Evolutionary conservation across 2,797 vertebrate genomes (phyloP), one percentile per base, ranked within the genome.

Genomic region (Octomys mimax): DNA sequence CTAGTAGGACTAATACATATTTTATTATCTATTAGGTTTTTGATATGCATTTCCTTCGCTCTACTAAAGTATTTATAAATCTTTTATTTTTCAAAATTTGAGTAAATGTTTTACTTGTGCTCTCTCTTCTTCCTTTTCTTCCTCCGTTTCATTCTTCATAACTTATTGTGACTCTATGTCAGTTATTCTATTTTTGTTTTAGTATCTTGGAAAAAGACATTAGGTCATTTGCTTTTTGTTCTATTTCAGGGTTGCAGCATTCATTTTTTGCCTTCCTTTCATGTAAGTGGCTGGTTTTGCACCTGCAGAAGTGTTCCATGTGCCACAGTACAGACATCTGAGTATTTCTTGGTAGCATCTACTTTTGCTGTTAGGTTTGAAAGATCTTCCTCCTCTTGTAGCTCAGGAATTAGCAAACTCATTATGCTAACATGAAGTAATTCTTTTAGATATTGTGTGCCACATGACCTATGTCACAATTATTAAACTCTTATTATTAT

Each of bases 221-320:
- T 81, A 31, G 42, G 1, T 1, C 31, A 1, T 64, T 28, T 62
- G 26, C 18, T 24, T 46, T 78, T 70, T 57, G 11, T 31, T 19
- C 1, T 1, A 79, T 14, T 5, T 6, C 1, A 4, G 39, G 12
- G 14, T 73, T 66, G 9, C 31, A 19, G 46, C 49, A 84, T 42
- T 73, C 73, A 13, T 83, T 52, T 11, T 59, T 95, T 87, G 22
- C 4, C 28, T 83, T 84, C 88, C 31, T 33, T 71, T 96, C 83
- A 5, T 1, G 24, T 52, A 68, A 39, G 18, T 59, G 33, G 1
- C 39, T 85, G 2, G 46, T 16, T 80, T 64, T 42, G 33, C 52
- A 62, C 2, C 2, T 52, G 24, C 21, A 52, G 24, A 73, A 42
- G 39, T n/a, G 83, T 70, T 52, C 22, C 2, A 2, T 28, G 59